Evolutionary conservation across 2,888 invertebrate species (phyloP).

Genomic region (Leptarthrus brevirostris): DNA sequence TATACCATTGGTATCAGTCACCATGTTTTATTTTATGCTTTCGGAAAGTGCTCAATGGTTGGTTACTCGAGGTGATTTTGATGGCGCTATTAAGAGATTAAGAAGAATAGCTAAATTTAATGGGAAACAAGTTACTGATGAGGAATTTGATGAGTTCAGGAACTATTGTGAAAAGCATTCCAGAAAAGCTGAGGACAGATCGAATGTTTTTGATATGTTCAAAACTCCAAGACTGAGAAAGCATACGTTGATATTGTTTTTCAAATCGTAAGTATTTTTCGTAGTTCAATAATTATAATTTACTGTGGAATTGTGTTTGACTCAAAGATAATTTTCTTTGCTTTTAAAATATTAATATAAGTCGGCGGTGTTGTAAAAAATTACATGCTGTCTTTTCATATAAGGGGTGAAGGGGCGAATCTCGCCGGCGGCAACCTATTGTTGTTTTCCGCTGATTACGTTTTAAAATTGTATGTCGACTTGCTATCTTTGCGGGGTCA

Average conservation of each 20-base stretch:
- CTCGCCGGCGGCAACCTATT: too few relatives aligned
- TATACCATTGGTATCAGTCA: conserved; percentile 68
- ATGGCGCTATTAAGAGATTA: conserved; percentile 70
- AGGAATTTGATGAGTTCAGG: conserved; percentile 65
- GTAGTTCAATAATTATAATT: too few relatives aligned
- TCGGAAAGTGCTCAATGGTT: conserved; percentile 75
- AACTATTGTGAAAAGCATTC: conserved; percentile 64
- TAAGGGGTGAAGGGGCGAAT: too few relatives aligned
- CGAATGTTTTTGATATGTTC: conserved; percentile 68
- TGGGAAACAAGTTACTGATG: conserved; percentile 65
- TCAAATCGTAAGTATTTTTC: conserved; percentile 70
- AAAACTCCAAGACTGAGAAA: conserved; percentile 70
- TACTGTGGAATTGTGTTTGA: too few relatives aligned
- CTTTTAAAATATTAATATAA: too few relatives aligned
- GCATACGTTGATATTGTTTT: conserved; percentile 70
- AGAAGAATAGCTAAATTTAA: conserved; percentile 70
- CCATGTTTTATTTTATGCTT: conserved; percentile 69
- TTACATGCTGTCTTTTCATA: background rate
- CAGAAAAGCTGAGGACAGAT: conserved; percentile 61
- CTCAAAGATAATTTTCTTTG: too few relatives aligned
- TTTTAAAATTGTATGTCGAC: too few relatives aligned
- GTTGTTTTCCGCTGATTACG: too few relatives aligned
- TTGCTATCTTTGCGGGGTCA: too few relatives aligned
- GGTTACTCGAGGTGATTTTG: conserved; percentile 69
- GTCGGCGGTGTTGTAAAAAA: background rate